Evolutionary conservation across 2,113 vertebrate genomes (phyloP).

Genomic region (Phaethon lepturus): DNA sequence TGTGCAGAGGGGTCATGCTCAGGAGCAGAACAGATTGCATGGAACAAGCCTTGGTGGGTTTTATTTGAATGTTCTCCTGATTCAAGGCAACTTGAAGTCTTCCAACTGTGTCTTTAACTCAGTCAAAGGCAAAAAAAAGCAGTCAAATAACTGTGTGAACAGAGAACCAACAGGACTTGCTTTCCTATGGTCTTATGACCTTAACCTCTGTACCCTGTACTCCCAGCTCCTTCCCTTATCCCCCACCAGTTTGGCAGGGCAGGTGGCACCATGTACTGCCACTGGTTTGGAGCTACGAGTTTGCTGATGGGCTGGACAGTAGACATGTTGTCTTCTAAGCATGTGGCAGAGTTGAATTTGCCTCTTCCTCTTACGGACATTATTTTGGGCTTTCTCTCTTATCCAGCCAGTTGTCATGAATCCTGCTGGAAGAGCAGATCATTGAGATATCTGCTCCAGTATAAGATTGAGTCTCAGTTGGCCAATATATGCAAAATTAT

Average conservation of each 20-base stretch:
- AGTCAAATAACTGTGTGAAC: background rate
- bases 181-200: background rate
- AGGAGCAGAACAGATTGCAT: background rate
- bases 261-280: background rate
- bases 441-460: background rate
- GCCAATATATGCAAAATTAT: too few species aligned
- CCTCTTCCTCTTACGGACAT: rapidly evolving
- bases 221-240: background rate
- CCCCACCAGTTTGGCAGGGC: background rate
- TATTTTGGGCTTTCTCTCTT: background rate
- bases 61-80: background rate
- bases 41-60: background rate
- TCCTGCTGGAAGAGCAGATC: background rate
- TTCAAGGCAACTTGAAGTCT: background rate
- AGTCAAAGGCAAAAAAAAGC: background rate
- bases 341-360: background rate
- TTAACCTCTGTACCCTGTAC: background rate
- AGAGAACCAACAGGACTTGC: background rate
- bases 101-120: background rate
- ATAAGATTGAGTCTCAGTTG: background rate
- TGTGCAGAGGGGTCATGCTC: rapidly evolving
- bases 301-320: background rate
- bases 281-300: background rate
- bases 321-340: background rate
- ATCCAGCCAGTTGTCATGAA: background rate